Percentiles rank a stretch among this genome's conserved stretches.
These are phyloP conservation scores for Aurelia coerulea DNA, from an alignment of 30 jellyfish, hydroid and myxozoan genomes.

Conservation along the genomic window DNA sequence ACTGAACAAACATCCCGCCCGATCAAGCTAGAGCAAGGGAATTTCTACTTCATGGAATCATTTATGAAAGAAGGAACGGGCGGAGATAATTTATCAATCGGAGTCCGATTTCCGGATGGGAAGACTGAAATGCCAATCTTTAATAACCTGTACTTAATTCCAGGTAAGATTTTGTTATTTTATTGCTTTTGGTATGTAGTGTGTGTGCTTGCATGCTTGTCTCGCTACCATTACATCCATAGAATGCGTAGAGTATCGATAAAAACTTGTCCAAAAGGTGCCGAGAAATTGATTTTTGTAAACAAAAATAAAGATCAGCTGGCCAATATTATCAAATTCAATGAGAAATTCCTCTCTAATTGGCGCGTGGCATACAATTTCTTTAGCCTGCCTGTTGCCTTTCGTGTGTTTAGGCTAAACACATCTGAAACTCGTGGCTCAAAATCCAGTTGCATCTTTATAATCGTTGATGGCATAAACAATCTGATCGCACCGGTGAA, in stretches of 20 bases:
- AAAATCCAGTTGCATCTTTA: no score
- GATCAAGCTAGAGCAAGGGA: constrained; percentile 67
- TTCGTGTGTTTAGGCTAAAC: no score
- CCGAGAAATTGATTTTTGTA: no score
- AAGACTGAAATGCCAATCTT: constrained; percentile 76
- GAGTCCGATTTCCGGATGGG: constrained; percentile 95
- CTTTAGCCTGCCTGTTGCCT: no score
- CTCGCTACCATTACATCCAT: background rate
- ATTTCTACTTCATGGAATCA: constrained; percentile 90
- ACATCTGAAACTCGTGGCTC: no score
- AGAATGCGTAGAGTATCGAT: background rate
- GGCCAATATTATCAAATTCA: no score
- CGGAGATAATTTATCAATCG: constrained; percentile 93
- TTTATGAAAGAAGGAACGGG: constrained; percentile 97
- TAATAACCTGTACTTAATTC: constrained; percentile 81
- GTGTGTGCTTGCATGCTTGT: background rate
- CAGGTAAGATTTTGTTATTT: constrained; percentile 51
- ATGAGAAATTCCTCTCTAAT: no score
- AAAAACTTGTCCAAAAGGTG: no score
- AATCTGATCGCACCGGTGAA: no score
- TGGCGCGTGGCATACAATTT: no score
- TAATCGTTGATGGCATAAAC: no score
- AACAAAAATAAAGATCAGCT: no score
- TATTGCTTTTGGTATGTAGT: background rate
- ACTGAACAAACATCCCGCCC: constrained; percentile 88